These are phyloP conservation scores for Diloba caeruleocephala DNA, from an alignment of 2,888 invertebrate genomes.

Conservation along the genomic window DNA sequence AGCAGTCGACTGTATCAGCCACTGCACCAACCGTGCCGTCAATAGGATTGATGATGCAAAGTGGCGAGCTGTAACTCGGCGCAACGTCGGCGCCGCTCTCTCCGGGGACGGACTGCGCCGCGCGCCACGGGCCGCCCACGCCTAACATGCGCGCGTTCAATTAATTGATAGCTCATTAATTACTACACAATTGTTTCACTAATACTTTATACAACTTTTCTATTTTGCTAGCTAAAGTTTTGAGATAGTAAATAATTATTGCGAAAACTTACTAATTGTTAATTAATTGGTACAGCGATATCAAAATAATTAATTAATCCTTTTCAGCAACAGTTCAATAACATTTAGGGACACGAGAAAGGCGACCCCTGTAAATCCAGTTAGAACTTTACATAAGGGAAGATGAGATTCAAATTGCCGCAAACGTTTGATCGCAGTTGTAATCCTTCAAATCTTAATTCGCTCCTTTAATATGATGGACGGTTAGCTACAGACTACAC, in stretches of 20 bases:
- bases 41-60: conserved; percentile 18
- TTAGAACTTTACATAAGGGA: no score
- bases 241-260: no score
- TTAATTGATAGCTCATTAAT: conserved; percentile 1
- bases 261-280: not conserved
- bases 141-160: conserved; percentile 1
- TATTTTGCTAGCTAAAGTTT: conserved; percentile 4
- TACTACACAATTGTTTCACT: conserved; percentile 6
- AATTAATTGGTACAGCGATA: not conserved
- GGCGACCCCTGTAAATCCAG: no score
- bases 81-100: not conserved
- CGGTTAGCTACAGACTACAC: no score
- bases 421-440: no score
- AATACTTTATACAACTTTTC: not conserved
- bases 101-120: not conserved
- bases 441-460: no score
- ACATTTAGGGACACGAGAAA: no score
- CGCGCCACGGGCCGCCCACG: not conserved
- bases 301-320: not conserved
- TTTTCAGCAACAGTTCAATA: no score
- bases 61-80: conserved; percentile 5
- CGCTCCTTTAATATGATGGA: no score
- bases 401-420: no score
- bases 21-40: no score
- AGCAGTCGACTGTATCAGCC: no score